Evolutionary conservation across 2,797 vertebrate species (phyloP).

Genomic region (Labroides dimidiatus): DNA sequence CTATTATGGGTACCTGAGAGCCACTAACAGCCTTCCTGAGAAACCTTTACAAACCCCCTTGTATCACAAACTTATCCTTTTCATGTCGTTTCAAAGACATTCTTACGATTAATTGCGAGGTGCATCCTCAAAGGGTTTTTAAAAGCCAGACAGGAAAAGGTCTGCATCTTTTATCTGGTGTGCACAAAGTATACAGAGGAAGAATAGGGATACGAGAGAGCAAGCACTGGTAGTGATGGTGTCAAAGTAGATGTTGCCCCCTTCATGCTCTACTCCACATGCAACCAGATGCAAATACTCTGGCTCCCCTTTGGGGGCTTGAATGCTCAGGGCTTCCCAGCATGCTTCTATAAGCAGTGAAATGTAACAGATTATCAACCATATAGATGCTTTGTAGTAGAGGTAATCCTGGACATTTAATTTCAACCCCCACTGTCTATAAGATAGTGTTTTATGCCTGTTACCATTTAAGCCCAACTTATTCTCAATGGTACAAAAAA

Average conservation of each 20-base stretch:
- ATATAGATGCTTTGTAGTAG: background rate
- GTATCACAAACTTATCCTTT: constrained; percentile 54
- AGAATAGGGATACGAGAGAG: constrained; percentile 29
- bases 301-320: constrained; percentile 30
- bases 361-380: constrained; percentile 32
- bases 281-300: constrained; percentile 60
- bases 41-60: constrained; percentile 12
- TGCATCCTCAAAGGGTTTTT: constrained; percentile 67
- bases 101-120: constrained; percentile 67
- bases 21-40: constrained; percentile 22
- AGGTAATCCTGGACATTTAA: too few relatives aligned
- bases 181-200: constrained; percentile 61
- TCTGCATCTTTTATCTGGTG: constrained; percentile 73
- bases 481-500: too few relatives aligned
- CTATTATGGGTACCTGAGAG: constrained; percentile 4
- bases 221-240: constrained; percentile 55
- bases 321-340: constrained; percentile 25
- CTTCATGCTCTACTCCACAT: background rate
- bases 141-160: constrained; percentile 68
- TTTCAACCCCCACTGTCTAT: too few relatives aligned
- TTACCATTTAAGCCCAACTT: too few relatives aligned
- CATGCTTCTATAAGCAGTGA: constrained; percentile 13
- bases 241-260: constrained; percentile 17
- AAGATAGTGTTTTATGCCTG: too few relatives aligned
- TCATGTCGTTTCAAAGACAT: constrained; percentile 77